These are phyloP conservation scores for Chorisops tibialis DNA, from an alignment of 2,888 invertebrate genomes.

Conservation along the genomic window DNA sequence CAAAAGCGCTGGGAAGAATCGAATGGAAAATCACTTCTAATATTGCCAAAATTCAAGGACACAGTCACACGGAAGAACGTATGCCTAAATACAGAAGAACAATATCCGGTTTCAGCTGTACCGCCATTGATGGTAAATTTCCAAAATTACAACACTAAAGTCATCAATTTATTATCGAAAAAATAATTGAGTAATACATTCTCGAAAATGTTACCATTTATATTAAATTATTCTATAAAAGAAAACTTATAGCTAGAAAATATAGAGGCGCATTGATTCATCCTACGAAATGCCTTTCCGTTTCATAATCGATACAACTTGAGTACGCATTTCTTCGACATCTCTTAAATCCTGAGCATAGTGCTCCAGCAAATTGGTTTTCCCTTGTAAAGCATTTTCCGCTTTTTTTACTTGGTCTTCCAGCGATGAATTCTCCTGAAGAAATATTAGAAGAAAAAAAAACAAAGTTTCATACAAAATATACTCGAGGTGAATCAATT, in stretches of 20 bases:
- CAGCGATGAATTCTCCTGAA: constrained; percentile 18
- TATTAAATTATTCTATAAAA: not conserved
- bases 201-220: not conserved
- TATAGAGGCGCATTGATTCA: not conserved
- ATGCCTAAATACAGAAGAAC: too few relatives aligned
- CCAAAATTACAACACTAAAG: too few relatives aligned
- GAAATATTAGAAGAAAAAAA: not conserved
- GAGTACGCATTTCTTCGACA: constrained; percentile 28
- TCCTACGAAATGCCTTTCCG: not conserved
- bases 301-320: constrained; percentile 23
- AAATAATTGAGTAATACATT: not conserved
- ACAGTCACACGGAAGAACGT: too few relatives aligned
- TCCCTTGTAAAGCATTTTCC: constrained; percentile 15
- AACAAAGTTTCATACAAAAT: not conserved
- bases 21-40: too few relatives aligned
- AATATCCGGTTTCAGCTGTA: too few relatives aligned
- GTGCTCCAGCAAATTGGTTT: constrained; percentile 21
- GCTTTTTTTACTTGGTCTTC: constrained; percentile 9
- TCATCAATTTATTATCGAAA: not conserved
- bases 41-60: too few relatives aligned
- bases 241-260: too few relatives aligned
- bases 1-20: too few relatives aligned
- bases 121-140: too few relatives aligned
- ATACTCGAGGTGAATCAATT: not conserved
- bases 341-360: constrained; percentile 26